These are phyloP conservation scores for Pseudachorutes palmiensis DNA, from an alignment of 1,140 invertebrate species.

Conservation along the genomic window DNA sequence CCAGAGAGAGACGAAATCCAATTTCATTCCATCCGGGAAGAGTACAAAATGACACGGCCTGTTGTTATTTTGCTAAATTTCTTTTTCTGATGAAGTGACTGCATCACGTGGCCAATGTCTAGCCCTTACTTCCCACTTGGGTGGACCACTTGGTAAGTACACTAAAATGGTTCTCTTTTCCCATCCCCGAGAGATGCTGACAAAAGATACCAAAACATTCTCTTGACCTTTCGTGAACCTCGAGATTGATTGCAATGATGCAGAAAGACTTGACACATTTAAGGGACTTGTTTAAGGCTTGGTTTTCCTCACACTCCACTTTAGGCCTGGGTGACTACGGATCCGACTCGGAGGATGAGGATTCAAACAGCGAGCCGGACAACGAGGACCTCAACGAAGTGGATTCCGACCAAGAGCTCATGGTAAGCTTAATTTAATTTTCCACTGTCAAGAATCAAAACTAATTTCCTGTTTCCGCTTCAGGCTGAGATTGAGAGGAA, in stretches of 20 bases:
- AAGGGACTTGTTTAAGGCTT: background rate
- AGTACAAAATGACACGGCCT: background rate
- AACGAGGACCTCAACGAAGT: background rate
- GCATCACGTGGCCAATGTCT: conserved; percentile 24
- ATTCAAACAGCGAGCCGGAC: conserved; percentile 7
- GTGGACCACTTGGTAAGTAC: conserved; percentile 32
- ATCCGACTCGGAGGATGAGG: conserved; percentile 14
- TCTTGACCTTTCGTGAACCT: no score
- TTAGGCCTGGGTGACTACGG: conserved; percentile 25
- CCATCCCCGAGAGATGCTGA: background rate
- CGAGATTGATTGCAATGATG: background rate
- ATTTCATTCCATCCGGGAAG: background rate
- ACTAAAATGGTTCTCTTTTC: background rate
- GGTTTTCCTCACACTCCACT: background rate
- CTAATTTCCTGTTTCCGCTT: background rate
- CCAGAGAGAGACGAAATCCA: background rate
- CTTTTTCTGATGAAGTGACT: conserved; percentile 35
- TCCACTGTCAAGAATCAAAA: conserved; percentile 2
- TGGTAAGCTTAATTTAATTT: conserved; percentile 15
- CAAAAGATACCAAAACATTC: no score
- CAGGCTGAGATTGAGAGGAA: conserved; percentile 31
- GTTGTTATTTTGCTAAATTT: conserved; percentile 18
- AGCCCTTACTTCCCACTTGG: conserved; percentile 29
- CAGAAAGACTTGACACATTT: no score
- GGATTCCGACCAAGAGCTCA: conserved; percentile 27